Percentiles rank a stretch among this genome's conserved stretches.
Evolutionary conservation across 2,797 vertebrate species (phyloP).

Genomic region (Echiichthys vipera): DNA sequence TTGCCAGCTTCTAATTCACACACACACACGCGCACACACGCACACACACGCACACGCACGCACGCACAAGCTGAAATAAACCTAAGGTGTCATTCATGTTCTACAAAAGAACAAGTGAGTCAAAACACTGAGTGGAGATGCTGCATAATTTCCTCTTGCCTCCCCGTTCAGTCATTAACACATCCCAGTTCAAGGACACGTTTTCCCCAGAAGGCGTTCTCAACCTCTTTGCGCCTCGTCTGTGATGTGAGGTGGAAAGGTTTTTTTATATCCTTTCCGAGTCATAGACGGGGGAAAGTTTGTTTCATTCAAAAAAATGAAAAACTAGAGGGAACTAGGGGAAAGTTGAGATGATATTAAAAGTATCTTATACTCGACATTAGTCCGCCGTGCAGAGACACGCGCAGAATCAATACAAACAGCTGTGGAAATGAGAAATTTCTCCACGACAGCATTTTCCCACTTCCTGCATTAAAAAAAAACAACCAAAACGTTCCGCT

Average conservation of each 20-base stretch:
- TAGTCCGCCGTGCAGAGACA: conserved; percentile 19
- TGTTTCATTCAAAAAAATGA: conserved; percentile 63
- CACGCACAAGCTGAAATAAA: conserved; percentile 54
- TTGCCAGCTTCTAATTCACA: conserved; percentile 56
- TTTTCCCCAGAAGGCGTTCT: conserved; percentile 73
- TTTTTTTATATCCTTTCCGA: conserved; percentile 3
- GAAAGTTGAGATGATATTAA: conserved; percentile 63
- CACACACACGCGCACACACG: conserved; percentile 4
- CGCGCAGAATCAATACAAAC: conserved; percentile 47
- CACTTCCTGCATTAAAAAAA: conserved; percentile 9
- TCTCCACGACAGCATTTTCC: conserved; percentile 49
- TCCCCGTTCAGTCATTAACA: conserved; percentile 75
- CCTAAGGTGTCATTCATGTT: conserved; percentile 66
- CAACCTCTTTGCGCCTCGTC: conserved; percentile 73
- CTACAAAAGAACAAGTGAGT: conserved; percentile 60
- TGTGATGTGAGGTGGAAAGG: conserved; percentile 60
- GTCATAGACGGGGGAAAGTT: conserved; percentile 67
- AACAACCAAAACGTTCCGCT: conserved; percentile 31
- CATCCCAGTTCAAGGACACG: conserved; percentile 74
- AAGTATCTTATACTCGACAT: conserved; percentile 36
- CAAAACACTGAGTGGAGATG: conserved; percentile 54
- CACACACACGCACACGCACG: conserved; percentile 13
- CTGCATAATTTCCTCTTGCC: conserved; percentile 57
- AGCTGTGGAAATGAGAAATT: conserved; percentile 41
- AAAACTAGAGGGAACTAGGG: conserved; percentile 34